Conservation (phyloP, 2,113 vertebrate genomes). For the Elachura formosa region DNA sequence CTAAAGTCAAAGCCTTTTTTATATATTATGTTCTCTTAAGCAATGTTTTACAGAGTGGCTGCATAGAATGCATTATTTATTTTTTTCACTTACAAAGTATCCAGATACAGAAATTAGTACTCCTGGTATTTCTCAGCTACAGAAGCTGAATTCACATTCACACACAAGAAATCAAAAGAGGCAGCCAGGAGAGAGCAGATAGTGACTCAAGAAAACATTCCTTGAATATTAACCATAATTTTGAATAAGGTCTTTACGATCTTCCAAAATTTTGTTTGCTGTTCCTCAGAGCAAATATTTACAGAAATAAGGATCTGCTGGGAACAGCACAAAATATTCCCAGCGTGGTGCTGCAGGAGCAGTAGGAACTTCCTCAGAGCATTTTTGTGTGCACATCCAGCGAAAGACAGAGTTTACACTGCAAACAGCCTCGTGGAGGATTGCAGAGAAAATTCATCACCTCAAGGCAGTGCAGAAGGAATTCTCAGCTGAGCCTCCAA, state of each 20-base stretch:
- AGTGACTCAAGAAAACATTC: not conserved
- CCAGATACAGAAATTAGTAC: not conserved
- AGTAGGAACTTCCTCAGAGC: conserved; percentile 32
- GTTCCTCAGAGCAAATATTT: conserved; percentile 49
- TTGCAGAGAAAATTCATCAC: not conserved
- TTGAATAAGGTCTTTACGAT: not conserved
- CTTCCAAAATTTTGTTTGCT: conserved; percentile 16
- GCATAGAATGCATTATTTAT: not conserved
- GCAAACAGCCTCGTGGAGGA: not conserved
- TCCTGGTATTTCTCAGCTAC: not conserved
- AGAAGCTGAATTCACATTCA: not conserved
- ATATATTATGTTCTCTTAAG: too few relatives aligned
- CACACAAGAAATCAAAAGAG: not conserved
- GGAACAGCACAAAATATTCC: conserved; percentile 40
- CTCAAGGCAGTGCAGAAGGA: not conserved
- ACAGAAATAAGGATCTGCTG: conserved; percentile 46
- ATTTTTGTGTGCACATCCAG: conserved; percentile 3
- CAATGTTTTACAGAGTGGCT: not conserved
- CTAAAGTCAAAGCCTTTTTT: not conserved
- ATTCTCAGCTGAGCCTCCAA: not conserved
- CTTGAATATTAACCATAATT: not conserved
- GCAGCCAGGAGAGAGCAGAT: not conserved
- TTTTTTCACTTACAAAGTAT: not conserved
- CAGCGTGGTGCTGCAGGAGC: not conserved
- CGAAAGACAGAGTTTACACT: not conserved